phyloP scores from a whole-genome alignment of 2,113 vertebrate genomes.

The Myrmecophaga tridactyla region DNA sequence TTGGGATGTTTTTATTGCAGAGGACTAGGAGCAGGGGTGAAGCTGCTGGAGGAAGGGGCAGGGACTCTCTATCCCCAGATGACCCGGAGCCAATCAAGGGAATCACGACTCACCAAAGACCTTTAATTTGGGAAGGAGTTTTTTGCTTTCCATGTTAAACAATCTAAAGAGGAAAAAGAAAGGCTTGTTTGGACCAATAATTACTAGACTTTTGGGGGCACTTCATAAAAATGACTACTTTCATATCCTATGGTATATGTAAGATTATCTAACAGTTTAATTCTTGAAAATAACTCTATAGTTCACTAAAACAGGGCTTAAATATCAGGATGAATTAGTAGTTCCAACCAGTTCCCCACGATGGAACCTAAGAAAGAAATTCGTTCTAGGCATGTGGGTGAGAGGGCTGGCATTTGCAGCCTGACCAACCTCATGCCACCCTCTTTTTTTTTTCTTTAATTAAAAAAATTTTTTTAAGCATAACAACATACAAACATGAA shows the following conservation, averaged over 20 bases:
- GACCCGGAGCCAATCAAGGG: not conserved
- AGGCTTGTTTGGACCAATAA: slow-evolving; percentile 65
- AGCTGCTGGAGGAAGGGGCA: slow-evolving; percentile 19
- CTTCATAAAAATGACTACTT: slow-evolving; percentile 62
- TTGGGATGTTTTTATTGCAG: not conserved
- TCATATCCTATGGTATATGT: slow-evolving; percentile 1
- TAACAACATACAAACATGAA: too few species aligned
- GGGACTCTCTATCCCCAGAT: not conserved
- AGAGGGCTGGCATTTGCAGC: not conserved
- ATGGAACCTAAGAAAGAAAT: not conserved
- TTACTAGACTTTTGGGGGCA: slow-evolving; percentile 63
- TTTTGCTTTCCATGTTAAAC: slow-evolving; percentile 67
- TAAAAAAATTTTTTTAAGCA: too few species aligned
- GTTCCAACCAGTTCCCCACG: not conserved
- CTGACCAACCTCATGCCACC: not conserved
- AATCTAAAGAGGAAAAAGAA: slow-evolving; percentile 70
- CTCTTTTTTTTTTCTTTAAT: too few species aligned
- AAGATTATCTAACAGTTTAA: not conserved
- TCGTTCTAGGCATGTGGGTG: not conserved
- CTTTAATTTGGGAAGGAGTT: slow-evolving; percentile 52
- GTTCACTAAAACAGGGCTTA: not conserved
- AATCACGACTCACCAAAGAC: slow-evolving; percentile 56
- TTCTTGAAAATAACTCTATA: slow-evolving; percentile 30
- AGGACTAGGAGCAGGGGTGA: slow-evolving; percentile 33
- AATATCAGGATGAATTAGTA: not conserved